phyloP scores from a whole-genome alignment of 2,888 invertebrate species.

The Eremobia ochroleuca region DNA sequence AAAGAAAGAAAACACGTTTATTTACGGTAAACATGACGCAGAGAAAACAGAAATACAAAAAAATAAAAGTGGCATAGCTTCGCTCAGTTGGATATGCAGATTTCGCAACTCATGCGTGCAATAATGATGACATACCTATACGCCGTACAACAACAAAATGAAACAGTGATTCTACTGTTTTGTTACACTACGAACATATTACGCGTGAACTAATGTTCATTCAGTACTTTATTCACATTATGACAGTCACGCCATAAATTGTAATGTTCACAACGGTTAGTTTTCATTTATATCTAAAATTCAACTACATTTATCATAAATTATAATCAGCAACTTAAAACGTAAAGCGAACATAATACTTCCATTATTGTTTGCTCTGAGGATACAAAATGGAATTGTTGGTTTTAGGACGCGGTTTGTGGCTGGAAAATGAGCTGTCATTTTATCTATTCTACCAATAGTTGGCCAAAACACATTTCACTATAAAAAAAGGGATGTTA shows the following conservation, averaged over 20 bases:
- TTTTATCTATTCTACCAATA: neutral
- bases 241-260: slow-evolving; percentile 35
- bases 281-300: slow-evolving; percentile 33
- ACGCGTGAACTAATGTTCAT: slow-evolving; percentile 29
- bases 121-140: neutral
- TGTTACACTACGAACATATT: slow-evolving; percentile 12
- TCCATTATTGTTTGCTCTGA: neutral
- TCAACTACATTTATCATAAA: slow-evolving; percentile 24
- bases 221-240: slow-evolving; percentile 39
- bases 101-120: neutral
- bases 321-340: slow-evolving; percentile 25
- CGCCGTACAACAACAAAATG: neutral
- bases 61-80: neutral
- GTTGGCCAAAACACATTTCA: neutral
- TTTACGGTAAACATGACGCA: neutral
- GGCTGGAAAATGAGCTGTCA: neutral
- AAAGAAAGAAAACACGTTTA: neutral
- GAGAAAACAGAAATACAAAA: neutral
- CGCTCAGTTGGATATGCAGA: neutral
- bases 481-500: neutral
- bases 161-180: slow-evolving; percentile 6
- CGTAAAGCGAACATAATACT: neutral
- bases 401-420: neutral
- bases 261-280: slow-evolving; percentile 23
- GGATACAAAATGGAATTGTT: neutral